A percentile compares a stretch with the other conserved stretches of the same genome.
phyloP scores from a whole-genome alignment of 2,888 invertebrate genomes.

The Petrophora chlorosata region DNA sequence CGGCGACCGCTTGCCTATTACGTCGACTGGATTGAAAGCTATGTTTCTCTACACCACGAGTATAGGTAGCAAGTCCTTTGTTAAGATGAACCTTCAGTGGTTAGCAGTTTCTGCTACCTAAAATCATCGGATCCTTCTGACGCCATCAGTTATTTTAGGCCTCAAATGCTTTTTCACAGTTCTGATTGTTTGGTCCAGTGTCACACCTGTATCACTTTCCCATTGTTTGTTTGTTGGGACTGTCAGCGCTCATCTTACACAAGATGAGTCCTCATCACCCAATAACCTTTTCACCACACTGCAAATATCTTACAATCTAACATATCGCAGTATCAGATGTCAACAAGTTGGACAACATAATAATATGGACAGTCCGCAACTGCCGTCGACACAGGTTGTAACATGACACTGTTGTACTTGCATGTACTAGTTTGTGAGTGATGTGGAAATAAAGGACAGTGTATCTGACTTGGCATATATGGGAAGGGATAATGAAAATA shows the following conservation, averaged over 20 bases:
- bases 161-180: too few relatives aligned
- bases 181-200: too few relatives aligned
- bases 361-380: constrained; percentile 11
- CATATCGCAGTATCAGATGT: constrained; percentile 14
- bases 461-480: background rate
- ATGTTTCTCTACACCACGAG: constrained; percentile 13
- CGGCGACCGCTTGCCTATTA: constrained; percentile 32
- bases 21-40: constrained; percentile 36
- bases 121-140: too few relatives aligned
- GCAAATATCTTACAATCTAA: constrained; percentile 18
- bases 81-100: background rate
- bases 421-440: constrained; percentile 1
- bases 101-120: background rate
- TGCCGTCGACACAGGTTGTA: constrained; percentile 16
- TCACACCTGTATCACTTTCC: background rate
- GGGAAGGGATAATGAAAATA: background rate
- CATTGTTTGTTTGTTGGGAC: background rate
- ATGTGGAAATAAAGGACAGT: background rate
- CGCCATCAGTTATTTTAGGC: too few relatives aligned
- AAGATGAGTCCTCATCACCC: constrained; percentile 7
- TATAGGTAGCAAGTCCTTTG: background rate
- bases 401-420: constrained; percentile 2
- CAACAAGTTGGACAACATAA: constrained; percentile 13
- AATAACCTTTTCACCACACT: constrained; percentile 18
- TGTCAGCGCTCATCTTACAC: background rate